Percentiles rank a stretch among this genome's conserved stretches.
These are phyloP conservation scores for Ophion obscuratus DNA, from an alignment of 2,888 invertebrate species.

Conservation along the genomic window DNA sequence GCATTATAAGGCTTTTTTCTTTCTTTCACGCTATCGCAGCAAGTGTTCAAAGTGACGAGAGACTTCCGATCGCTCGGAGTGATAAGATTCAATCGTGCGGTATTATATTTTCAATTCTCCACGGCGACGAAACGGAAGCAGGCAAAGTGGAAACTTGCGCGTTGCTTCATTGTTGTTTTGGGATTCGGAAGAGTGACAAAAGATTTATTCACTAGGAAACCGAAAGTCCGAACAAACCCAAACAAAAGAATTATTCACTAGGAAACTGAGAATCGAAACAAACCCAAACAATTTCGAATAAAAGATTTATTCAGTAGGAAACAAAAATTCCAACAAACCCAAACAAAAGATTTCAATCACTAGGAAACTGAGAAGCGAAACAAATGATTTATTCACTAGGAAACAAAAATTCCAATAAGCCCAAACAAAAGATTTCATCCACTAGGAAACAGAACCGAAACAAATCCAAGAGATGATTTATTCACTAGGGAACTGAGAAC, in stretches of 20 bases:
- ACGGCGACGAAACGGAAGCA: background rate
- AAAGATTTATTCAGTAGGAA: background rate
- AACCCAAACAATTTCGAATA: background rate
- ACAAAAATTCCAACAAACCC: background rate
- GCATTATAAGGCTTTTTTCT: constrained; percentile 23
- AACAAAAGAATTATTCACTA: background rate
- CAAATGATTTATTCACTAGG: background rate
- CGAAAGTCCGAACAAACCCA: background rate
- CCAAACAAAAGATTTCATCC: background rate
- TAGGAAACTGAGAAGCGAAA: background rate
- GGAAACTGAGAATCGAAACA: background rate
- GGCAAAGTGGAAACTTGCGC: background rate
- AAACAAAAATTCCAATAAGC: background rate
- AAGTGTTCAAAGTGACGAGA: constrained; percentile 6
- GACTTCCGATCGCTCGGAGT: background rate
- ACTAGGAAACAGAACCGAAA: background rate
- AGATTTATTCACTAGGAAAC: background rate
- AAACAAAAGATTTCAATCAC: background rate
- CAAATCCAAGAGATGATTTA: background rate
- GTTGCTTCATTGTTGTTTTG: background rate
- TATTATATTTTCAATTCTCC: constrained; percentile 2
- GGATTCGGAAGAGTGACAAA: background rate
- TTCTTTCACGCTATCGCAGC: background rate
- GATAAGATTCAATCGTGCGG: background rate
- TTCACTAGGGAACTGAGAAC: no score